Evolutionary conservation across 1,140 invertebrate species (phyloP).

Genomic region (Panagrolaimus sp.): DNA sequence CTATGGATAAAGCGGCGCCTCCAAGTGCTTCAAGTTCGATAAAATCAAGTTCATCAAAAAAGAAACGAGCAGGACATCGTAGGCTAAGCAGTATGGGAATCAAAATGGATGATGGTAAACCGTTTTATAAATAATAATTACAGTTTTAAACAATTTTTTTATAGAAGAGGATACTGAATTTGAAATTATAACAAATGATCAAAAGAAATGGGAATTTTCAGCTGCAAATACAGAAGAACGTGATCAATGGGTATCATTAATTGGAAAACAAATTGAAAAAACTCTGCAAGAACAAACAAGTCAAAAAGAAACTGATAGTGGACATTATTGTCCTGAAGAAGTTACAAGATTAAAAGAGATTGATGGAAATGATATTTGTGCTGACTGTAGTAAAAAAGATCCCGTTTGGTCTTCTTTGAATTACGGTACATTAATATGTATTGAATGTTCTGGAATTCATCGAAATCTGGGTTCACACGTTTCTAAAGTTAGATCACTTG

Average conservation of each 20-base stretch:
- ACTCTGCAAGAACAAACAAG: slow-evolving; percentile 39
- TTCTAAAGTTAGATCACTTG: slow-evolving; percentile 80
- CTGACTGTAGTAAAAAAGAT: slow-evolving; percentile 84
- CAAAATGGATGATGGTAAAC: slow-evolving; percentile 36
- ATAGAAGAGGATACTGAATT: slow-evolving; percentile 78
- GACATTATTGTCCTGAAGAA: slow-evolving; percentile 19
- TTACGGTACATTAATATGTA: slow-evolving; percentile 88
- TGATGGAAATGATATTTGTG: slow-evolving; percentile 81
- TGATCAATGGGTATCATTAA: slow-evolving; percentile 89
- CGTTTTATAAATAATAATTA: too few species aligned
- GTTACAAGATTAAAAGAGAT: slow-evolving; percentile 61
- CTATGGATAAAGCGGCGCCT: not conserved
- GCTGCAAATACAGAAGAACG: slow-evolving; percentile 69
- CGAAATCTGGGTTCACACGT: slow-evolving; percentile 93
- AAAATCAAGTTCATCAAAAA: slow-evolving; percentile 27
- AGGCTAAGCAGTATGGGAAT: slow-evolving; percentile 28
- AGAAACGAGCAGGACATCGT: slow-evolving; percentile 22
- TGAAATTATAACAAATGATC: slow-evolving; percentile 87
- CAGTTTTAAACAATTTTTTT: too few species aligned
- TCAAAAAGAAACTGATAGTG: slow-evolving; percentile 35
- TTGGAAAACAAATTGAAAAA: slow-evolving; percentile 81
- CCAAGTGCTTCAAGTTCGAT: slow-evolving; percentile 24
- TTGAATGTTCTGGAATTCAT: slow-evolving; percentile 95
- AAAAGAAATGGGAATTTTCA: slow-evolving; percentile 96
- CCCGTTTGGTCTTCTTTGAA: slow-evolving; percentile 97